These are phyloP conservation scores for Galemys pyrenaicus DNA, from an alignment of 2,113 vertebrate genomes.

Conservation along the genomic window DNA sequence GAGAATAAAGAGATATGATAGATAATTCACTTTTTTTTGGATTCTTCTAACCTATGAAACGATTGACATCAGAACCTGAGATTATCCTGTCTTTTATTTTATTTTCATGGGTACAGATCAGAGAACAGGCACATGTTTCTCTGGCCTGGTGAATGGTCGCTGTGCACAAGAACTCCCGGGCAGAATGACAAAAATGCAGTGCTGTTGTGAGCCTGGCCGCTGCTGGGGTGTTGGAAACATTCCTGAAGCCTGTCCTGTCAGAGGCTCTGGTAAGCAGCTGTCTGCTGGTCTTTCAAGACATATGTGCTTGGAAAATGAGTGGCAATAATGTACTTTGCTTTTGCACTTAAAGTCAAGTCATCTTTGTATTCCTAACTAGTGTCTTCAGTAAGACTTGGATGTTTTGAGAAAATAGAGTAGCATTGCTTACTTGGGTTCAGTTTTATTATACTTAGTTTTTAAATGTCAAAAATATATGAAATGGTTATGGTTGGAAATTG, in stretches of 20 bases:
- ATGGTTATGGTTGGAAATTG: not conserved
- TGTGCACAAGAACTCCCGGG: conserved; percentile 92
- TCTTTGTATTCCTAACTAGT: not conserved
- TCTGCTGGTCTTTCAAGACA: not conserved
- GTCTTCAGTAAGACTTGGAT: not conserved
- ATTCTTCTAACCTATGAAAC: not conserved
- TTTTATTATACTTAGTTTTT: not conserved
- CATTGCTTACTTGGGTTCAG: not conserved
- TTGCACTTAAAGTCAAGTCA: not conserved
- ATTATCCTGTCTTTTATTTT: not conserved
- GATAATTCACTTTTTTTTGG: not conserved
- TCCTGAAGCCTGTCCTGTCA: conserved; percentile 96
- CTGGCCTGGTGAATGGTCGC: conserved; percentile 92
- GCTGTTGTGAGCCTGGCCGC: conserved; percentile 96
- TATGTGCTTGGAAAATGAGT: not conserved
- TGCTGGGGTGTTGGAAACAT: conserved; percentile 94
- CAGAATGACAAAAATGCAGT: conserved; percentile 95
- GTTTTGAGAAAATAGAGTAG: not conserved
- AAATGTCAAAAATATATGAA: not conserved
- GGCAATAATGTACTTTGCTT: not conserved
- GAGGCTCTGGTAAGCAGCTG: conserved; percentile 92
- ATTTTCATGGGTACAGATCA: conserved; percentile 88
- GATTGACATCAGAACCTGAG: not conserved
- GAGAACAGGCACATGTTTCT: conserved; percentile 94
- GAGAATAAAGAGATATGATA: not conserved